Evolutionary conservation across 2,888 invertebrate genomes (phyloP).

Genomic region (Lepidocyrtinus sp.): DNA sequence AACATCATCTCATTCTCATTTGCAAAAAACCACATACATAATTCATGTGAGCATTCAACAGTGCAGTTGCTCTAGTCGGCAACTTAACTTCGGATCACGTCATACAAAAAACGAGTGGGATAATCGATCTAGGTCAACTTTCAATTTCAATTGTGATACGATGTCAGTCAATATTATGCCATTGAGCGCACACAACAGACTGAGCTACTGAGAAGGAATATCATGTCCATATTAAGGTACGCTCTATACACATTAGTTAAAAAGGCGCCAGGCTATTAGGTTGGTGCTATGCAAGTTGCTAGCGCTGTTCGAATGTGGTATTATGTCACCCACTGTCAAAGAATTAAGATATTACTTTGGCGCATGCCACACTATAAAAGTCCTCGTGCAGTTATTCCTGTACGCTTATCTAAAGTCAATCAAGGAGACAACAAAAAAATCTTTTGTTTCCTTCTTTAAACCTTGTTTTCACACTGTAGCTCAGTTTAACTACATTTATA

Average conservation of each 20-base stretch:
- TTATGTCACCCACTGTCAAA: slow-evolving; percentile 28
- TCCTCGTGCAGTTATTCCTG: too few species aligned
- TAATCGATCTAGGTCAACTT: slow-evolving; percentile 66
- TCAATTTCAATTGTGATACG: slow-evolving; percentile 60
- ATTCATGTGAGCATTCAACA: not conserved
- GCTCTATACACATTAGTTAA: not conserved
- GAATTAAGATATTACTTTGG: slow-evolving; percentile 11
- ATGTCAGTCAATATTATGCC: not conserved
- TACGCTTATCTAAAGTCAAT: too few species aligned
- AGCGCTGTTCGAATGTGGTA: slow-evolving; percentile 7
- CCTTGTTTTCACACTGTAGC: too few species aligned
- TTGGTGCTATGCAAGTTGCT: too few species aligned
- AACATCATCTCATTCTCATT: not conserved
- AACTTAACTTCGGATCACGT: not conserved
- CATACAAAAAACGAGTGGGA: slow-evolving; percentile 6
- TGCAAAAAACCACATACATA: not conserved
- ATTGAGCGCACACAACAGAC: slow-evolving; percentile 2
- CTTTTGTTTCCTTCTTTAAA: too few species aligned
- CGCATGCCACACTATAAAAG: slow-evolving; percentile 19
- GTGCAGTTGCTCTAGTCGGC: not conserved
- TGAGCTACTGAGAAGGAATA: not conserved
- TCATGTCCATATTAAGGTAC: not conserved
- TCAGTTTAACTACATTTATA: too few species aligned
- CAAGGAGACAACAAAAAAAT: too few species aligned
- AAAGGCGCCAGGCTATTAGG: slow-evolving; percentile 7